Evolutionary conservation across 92 coral and sea anemone genomes (phyloP).

Genomic region (Palythoa grandiflora): DNA sequence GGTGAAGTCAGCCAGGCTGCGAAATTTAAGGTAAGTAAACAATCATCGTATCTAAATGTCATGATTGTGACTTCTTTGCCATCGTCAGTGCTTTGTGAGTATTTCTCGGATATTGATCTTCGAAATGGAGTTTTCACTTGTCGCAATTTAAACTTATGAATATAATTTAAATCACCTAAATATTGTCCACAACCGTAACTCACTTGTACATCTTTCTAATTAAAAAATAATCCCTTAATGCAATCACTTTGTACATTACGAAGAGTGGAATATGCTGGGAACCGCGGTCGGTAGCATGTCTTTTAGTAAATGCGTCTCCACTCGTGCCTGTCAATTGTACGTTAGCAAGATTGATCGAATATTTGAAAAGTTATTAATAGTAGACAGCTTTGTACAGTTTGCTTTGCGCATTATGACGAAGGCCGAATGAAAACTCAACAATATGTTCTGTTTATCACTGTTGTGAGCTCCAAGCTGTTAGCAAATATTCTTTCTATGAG

Average conservation of each 20-base stretch:
- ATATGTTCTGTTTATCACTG: neutral
- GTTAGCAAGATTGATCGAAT: slow-evolving; percentile 21
- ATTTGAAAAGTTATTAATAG: slow-evolving; percentile 17
- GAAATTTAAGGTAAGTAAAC: neutral
- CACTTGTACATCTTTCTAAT: slow-evolving; percentile 10
- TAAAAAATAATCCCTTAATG: slow-evolving; percentile 31
- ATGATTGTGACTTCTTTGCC: neutral
- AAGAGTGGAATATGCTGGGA: neutral
- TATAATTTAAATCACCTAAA: slow-evolving; percentile 31
- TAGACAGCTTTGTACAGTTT: neutral
- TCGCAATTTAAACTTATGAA: slow-evolving; percentile 16
- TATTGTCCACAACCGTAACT: slow-evolving; percentile 5
- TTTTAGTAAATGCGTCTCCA: neutral
- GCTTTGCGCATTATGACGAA: neutral
- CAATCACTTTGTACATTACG: neutral
- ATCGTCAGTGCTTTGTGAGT: slow-evolving; percentile 9
- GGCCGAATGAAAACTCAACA: neutral
- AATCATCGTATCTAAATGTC: neutral
- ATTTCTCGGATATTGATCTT: slow-evolving; percentile 32
- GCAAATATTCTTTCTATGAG: slow-evolving; percentile 15
- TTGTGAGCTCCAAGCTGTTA: slow-evolving; percentile 5
- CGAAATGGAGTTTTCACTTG: slow-evolving; percentile 15
- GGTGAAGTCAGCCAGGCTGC: neutral
- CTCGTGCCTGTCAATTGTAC: slow-evolving; percentile 16
- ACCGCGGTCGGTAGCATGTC: neutral